phyloP scores from a whole-genome alignment of 2,888 invertebrate species.

The Callyntrura sp. region DNA sequence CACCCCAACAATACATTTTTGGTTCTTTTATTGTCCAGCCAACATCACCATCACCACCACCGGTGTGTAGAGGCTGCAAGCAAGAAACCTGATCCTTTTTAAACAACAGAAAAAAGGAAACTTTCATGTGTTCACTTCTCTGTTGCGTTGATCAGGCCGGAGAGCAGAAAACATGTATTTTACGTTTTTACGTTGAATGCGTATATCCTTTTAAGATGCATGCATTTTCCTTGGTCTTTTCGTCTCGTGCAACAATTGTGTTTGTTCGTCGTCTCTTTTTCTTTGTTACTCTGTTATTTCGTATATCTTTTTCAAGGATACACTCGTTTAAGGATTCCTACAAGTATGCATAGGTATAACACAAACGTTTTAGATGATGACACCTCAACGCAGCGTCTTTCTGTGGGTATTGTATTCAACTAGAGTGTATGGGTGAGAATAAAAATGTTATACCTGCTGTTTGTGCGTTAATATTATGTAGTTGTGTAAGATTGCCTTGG shows the following conservation, averaged over 20 bases:
- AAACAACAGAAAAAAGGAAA: neutral
- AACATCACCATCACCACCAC: neutral
- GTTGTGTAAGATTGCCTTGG: no score
- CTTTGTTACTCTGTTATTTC: neutral
- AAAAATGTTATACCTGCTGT: no score
- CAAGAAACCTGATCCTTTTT: neutral
- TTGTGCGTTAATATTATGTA: no score
- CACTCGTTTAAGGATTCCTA: neutral
- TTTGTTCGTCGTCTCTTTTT: neutral
- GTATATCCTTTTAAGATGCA: no score
- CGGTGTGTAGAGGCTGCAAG: neutral
- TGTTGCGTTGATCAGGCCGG: no score
- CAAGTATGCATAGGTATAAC: neutral
- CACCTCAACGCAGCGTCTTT: neutral
- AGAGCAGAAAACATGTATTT: no score
- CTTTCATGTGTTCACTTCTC: no score
- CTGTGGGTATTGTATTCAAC: neutral
- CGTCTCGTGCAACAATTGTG: neutral
- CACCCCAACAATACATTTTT: neutral
- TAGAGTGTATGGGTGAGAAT: no score
- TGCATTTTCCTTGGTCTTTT: no score
- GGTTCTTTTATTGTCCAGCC: neutral
- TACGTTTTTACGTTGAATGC: no score
- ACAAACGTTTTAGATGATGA: neutral
- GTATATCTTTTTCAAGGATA: conserved; percentile 8